Percentiles rank a stretch among this genome's conserved stretches.
Conservation (phyloP, 2,888 invertebrate genomes). For the Agonopterix alstromeriana region DNA sequence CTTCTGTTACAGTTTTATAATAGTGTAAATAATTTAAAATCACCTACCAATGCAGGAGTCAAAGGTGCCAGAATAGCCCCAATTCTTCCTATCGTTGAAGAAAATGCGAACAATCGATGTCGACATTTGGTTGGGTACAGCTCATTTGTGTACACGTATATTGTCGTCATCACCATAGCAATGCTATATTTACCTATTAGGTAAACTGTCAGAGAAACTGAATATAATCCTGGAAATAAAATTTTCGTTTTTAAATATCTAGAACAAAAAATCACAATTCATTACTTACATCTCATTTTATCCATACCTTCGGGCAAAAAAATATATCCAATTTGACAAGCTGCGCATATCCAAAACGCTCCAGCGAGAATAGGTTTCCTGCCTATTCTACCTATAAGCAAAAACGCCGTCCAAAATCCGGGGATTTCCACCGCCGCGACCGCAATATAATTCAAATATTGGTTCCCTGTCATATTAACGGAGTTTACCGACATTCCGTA, state of each 20-base stretch:
- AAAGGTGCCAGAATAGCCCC: conserved; percentile 82
- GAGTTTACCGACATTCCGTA: conserved; percentile 82
- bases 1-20: no score
- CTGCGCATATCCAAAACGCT: conserved; percentile 76
- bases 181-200: conserved; percentile 78
- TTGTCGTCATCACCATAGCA: conserved; percentile 75
- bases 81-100: conserved; percentile 81
- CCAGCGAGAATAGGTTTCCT: conserved; percentile 75
- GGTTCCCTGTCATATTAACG: conserved; percentile 78
- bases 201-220: conserved; percentile 59
- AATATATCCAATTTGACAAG: conserved; percentile 72
- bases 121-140: conserved; percentile 80
- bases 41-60: conserved; percentile 76
- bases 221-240: conserved; percentile 19
- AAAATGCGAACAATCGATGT: conserved; percentile 78
- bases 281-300: background rate
- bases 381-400: conserved; percentile 77
- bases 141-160: conserved; percentile 80
- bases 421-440: conserved; percentile 81
- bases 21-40: background rate
- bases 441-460: conserved; percentile 79
- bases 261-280: background rate
- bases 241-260: background rate
- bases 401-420: conserved; percentile 77
- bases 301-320: conserved; percentile 59